Base-by-base conservation (phyloP, 2,797 vertebrate species). In the Eupleurogrammus muticus region DNA sequence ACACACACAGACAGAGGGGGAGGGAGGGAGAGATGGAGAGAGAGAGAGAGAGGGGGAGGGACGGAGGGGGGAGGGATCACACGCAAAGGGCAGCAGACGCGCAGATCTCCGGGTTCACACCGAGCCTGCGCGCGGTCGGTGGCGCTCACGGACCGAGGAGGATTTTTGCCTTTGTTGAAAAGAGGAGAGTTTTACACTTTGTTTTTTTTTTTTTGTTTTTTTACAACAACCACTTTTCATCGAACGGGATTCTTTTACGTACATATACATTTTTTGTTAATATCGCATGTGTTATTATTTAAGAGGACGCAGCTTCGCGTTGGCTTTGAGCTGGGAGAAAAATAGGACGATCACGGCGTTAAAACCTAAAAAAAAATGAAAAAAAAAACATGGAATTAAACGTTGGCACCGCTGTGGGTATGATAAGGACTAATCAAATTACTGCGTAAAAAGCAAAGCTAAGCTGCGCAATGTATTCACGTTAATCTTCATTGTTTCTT, bases 41-140 rank as follows among this genome's bases (percentile, higher is more conserved):
- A 28, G 28, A 6, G 28, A 28, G 28, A 28, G 28, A 28, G 28
- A 28, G 28, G 6, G 28, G 28, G 28, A 28, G 28, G 6, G 28
- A 57, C 73, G 53, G 62, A 21, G 71, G 79, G 85, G 80, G 90
- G 92, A 86, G 91, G 91, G 87, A 79, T 92, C 92, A 84, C 86
- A 88, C 80, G 85, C 82, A 78, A 91, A 44, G 84, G 77, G 79
- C 82, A 77, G 70, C 65, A 1, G 66, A 63, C 49, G 13, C 55
- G 9, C 70, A 62, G 13, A 75, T 35, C 77, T 63, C 11, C 40
- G 3, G 23, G 9, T 21, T 62, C 55, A 54, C 66, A 55, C 6
- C 2, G 67, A n/a, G 2, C 59, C 53, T 14, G 4, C 7, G 20
- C 48, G 48, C 17, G 46, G 55, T 20, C 23, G 9, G 13, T 48